Conservation (phyloP, 1,140 invertebrate genomes). For the Amphibalanus amphitrite region DNA sequence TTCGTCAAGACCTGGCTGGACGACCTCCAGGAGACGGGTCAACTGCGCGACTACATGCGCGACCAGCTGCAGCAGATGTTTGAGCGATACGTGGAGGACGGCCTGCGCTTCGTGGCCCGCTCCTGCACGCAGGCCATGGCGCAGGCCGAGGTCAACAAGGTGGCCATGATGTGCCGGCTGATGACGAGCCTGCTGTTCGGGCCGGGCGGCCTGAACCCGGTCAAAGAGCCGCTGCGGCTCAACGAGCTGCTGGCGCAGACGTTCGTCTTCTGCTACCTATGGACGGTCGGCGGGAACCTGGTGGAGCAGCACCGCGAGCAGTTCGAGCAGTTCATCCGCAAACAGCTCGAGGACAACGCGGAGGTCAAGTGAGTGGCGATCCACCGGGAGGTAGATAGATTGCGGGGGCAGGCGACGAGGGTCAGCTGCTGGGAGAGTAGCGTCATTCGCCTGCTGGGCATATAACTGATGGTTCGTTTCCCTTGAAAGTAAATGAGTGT, state of each 20-base stretch:
- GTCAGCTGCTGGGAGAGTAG: too few relatives aligned
- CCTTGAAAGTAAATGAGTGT: too few relatives aligned
- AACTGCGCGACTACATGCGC: conserved; percentile 9
- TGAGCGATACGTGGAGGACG: conserved; percentile 39
- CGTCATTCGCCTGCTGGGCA: too few relatives aligned
- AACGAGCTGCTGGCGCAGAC: conserved; percentile 45
- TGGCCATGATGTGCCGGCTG: conserved; percentile 48
- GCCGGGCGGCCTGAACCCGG: conserved; percentile 30
- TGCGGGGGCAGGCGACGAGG: too few relatives aligned
- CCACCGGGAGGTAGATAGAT: too few relatives aligned
- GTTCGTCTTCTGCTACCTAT: conserved; percentile 81
- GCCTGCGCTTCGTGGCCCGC: conserved; percentile 43
- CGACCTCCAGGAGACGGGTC: conserved; percentile 23
- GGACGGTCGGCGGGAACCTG: conserved; percentile 73
- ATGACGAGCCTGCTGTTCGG: too few relatives aligned
- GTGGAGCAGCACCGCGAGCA: conserved; percentile 48
- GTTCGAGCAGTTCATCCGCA: conserved; percentile 52
- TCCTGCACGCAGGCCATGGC: conserved; percentile 42
- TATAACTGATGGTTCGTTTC: too few relatives aligned
- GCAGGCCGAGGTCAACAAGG: conserved; percentile 65
- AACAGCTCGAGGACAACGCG: conserved; percentile 13
- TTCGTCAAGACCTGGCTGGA: conserved; percentile 71
- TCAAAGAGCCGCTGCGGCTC: conserved; percentile 24
- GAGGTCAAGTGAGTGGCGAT: conserved; percentile 52
- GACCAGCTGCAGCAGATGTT: conserved; percentile 42